Evolutionary conservation across 2,797 vertebrate species (phyloP), one percentile per base, ranked within the genome.

Genomic region (Epinephelus malabaricus): DNA sequence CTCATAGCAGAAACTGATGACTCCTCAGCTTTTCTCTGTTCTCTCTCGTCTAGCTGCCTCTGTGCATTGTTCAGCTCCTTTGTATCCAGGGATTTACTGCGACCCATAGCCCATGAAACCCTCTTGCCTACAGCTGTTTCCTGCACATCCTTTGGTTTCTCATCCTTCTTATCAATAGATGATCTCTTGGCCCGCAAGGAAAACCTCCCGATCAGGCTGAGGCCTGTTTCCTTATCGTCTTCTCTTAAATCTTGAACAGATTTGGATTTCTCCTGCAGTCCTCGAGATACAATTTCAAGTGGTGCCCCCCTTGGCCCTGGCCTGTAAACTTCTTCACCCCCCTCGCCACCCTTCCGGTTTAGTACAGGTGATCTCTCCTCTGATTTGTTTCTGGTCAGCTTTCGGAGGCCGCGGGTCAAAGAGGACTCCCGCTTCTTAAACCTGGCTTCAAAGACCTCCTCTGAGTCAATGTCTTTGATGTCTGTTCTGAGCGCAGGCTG

Each of bases 371-470:
- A 95, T 77, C 96, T 97, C 82, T 98, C 98, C 81, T 98, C 97
- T 0, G 97, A 97, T 81, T 95, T 97, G 45, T 97, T 96, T 71
- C 96, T 94, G 50, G 96, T 96, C 63, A 99, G 92, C 55, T 96
- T 95, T 69, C 96, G 95, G 59, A 99, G 92, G 3, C 97, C 96
- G 0, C 97, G 95, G 1, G 96, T 96, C 79, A 99, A 92, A 5
- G 97, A 97, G 0, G 97, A 98, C 79, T 98, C 96, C 0, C 96
- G 94, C 69, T 97, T 96, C 90, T 98, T 99, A 89, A 99, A 99
- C 83, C 97, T 96, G 27, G 97, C 96, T 86, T 98, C 97, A 10
- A 99, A 99, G 45, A 99, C 92, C 49, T 98, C 97, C 87, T 99
- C 97, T 0, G 98, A 99, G 84, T 97, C 97, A 0, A 99, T 96